Base-by-base conservation (phyloP, 35 echinoderm and acorn worm species). In the Heliocidaris erythrogramma region DNA sequence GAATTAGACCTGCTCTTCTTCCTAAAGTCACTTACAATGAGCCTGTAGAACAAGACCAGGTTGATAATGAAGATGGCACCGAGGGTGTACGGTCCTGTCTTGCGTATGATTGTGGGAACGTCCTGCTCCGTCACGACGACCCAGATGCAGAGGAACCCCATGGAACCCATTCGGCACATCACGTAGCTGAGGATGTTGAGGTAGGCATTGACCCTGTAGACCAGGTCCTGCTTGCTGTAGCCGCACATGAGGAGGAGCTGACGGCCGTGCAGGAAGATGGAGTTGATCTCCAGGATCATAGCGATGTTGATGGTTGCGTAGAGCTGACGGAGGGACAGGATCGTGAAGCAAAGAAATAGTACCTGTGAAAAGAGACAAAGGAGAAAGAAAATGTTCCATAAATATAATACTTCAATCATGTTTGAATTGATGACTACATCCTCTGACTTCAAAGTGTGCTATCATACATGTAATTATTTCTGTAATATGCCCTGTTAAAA, bases 171-270 rank as follows among this genome's bases (percentile, higher is more conserved):
- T 13, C 98, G 94, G 49, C 96, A 97, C 29, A 95, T 32, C 29
- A 97, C 61, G 56, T 95, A 97, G 49, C 95, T 99, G 5, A 96
- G 59, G 42, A 99, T 49, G 93, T 97, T 99, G 35, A 96, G 17
- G 48, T 53, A 9, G 59, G 92, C 94, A 47, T 96, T 96, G 21
- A 97, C 27, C 27, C 49, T 35, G 84, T 99, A 99, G 30, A 89
- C 49, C 7, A 88, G 14, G 27, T 94, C 91, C 32, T 90, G 56
- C 86, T 97, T 99, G 13, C 94, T 71, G 65, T 90, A 94, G 31
- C 96, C 94, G 59, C 94, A 94, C 96, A 99, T 99, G 4, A 97
- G 94, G 14, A 99, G 93, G 49, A 99, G 60, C 71, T 99, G 98
- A 31, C 98, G 91, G 17, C 90, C 61, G 48, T 99, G 98, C 9